Evolutionary conservation across 2,888 invertebrate species (phyloP).

Genomic region (Ommatoiulus sabulosus): DNA sequence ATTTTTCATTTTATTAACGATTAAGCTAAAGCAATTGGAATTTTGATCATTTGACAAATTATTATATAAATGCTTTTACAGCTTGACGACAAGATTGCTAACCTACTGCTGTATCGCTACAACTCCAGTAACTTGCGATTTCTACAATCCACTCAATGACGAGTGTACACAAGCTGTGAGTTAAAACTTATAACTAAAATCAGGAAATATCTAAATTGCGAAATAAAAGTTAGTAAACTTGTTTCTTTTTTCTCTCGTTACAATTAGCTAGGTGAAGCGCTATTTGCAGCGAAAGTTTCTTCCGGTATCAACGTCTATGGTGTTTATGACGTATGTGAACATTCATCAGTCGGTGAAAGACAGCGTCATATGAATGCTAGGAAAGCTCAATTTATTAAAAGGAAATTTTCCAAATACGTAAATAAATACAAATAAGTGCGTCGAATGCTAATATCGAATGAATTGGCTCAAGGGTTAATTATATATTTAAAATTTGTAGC

Average conservation of each 20-base stretch:
- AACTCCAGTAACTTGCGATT: constrained; percentile 52
- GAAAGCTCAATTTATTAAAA: not conserved
- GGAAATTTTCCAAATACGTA: not conserved
- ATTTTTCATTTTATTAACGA: too few relatives aligned
- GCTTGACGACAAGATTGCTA: not conserved
- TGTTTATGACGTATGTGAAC: constrained; percentile 48
- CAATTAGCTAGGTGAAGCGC: not conserved
- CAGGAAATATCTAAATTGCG: too few relatives aligned
- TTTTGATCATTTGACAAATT: constrained; percentile 22
- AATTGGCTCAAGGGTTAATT: not conserved
- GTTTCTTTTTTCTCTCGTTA: not conserved
- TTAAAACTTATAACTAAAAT: not conserved
- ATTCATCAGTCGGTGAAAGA: not conserved
- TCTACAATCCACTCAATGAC: constrained; percentile 12
- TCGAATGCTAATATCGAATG: not conserved
- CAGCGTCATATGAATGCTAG: not conserved
- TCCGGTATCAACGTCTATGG: constrained; percentile 51
- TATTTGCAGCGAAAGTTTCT: not conserved
- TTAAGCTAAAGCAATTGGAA: too few relatives aligned
- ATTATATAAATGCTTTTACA: constrained; percentile 61
- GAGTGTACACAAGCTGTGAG: constrained; percentile 39
- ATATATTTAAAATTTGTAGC: not conserved
- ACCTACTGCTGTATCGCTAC: constrained; percentile 49
- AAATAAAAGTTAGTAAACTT: too few relatives aligned
- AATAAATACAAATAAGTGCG: not conserved